These are phyloP conservation scores for Morus bassanus DNA, from an alignment of 2,797 vertebrate genomes.

Conservation along the genomic window DNA sequence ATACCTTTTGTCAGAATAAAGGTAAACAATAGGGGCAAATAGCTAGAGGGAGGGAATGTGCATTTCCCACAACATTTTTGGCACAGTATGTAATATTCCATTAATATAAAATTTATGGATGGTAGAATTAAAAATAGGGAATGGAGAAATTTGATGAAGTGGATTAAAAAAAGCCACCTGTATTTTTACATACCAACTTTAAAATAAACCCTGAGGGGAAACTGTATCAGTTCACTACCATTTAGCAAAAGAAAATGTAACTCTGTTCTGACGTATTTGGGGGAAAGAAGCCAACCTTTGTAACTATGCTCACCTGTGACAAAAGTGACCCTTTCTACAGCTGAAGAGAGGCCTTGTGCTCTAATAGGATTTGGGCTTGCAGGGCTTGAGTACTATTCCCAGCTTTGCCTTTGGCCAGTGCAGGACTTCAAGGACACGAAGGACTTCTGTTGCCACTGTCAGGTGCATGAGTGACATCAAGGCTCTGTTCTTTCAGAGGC, in stretches of 20 bases:
- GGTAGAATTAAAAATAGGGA: not conserved
- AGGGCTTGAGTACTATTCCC: not conserved
- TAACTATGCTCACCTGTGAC: not conserved
- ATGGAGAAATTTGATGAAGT: not conserved
- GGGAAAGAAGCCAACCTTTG: not conserved
- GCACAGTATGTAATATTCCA: not conserved
- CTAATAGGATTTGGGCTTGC: not conserved
- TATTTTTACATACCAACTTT: not conserved
- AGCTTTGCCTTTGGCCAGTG: not conserved
- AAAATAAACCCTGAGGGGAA: not conserved
- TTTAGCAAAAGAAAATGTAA: not conserved
- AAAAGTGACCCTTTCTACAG: not conserved
- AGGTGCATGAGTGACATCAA: slow-evolving; percentile 3
- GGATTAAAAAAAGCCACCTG: not conserved
- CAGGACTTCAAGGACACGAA: not conserved
- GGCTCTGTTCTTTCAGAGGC: not conserved
- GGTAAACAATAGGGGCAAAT: not conserved
- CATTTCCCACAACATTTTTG: not conserved
- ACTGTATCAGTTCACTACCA: not conserved
- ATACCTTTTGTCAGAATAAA: not conserved
- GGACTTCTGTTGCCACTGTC: not conserved
- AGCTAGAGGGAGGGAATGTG: not conserved
- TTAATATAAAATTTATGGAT: not conserved
- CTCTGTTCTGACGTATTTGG: not conserved
- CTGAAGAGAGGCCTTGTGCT: not conserved